phyloP scores from a whole-genome alignment of 2,888 invertebrate species.

The Drepanosiphum platanoidis region DNA sequence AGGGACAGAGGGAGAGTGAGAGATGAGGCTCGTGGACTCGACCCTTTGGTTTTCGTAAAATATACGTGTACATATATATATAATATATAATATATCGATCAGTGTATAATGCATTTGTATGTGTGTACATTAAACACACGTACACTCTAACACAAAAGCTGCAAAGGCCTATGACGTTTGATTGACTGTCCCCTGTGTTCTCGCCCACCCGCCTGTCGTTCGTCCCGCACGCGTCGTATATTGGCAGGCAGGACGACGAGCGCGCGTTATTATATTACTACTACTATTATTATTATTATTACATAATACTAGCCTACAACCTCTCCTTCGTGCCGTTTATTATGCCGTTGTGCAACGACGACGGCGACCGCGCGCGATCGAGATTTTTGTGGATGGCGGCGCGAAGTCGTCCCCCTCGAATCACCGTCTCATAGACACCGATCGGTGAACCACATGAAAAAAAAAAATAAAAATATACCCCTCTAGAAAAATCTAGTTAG shows the following conservation, averaged over 20 bases:
- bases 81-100: constrained; percentile 25
- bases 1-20: background rate
- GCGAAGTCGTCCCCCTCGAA: too few species aligned
- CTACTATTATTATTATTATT: too few species aligned
- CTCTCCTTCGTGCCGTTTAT: too few species aligned
- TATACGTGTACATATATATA: constrained; percentile 2
- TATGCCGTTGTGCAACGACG: too few species aligned
- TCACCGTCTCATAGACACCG: too few species aligned
- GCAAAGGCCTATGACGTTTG: constrained; percentile 50
- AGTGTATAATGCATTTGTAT: background rate
- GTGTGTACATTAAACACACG: constrained; percentile 6
- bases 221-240: background rate
- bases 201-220: background rate
- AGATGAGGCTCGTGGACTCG: constrained; percentile 26
- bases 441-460: too few species aligned
- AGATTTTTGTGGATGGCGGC: too few species aligned
- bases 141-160: too few species aligned
- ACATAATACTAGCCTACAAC: background rate
- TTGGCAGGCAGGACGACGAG: background rate
- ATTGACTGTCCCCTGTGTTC: constrained; percentile 42
- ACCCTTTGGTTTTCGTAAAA: constrained; percentile 40
- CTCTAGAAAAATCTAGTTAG: too few species aligned
- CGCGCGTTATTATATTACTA: too few species aligned
- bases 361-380: background rate
- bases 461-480: too few species aligned